Evolutionary conservation across 1,140 invertebrate species (phyloP).

Genomic region (Anastatus disparis): DNA sequence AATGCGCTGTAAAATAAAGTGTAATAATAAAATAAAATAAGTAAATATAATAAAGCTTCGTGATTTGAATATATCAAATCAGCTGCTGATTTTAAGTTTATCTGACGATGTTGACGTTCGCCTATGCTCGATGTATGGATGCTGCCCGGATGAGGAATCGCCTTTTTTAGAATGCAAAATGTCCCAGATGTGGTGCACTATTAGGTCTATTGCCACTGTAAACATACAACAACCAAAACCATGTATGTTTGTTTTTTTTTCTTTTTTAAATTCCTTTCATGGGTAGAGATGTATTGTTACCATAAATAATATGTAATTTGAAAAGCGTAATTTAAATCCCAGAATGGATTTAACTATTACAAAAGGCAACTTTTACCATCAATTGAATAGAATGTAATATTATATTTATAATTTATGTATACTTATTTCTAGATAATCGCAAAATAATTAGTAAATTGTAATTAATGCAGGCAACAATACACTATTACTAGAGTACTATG

Average conservation of each 20-base stretch:
- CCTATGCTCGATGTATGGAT: conserved; percentile 64
- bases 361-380: no score
- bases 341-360: neutral
- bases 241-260: conserved; percentile 55
- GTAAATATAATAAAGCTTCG: neutral
- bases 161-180: conserved; percentile 80
- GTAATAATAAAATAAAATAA: conserved; percentile 23
- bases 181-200: conserved; percentile 98
- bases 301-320: no score
- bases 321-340: conserved; percentile 1
- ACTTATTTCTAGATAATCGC: no score
- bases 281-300: conserved; percentile 3
- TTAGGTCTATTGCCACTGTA: conserved; percentile 98
- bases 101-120: conserved; percentile 65
- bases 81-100: conserved; percentile 70
- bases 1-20: conserved; percentile 27
- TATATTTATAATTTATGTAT: no score
- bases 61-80: conserved; percentile 51
- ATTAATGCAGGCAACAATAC: no score
- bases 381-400: no score
- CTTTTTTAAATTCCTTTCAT: conserved; percentile 36
- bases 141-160: conserved; percentile 63
- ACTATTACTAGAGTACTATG: no score
- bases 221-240: conserved; percentile 72
- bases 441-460: no score